phyloP scores from a whole-genome alignment of 1,140 invertebrate genomes.

The Zophobas morio region DNA sequence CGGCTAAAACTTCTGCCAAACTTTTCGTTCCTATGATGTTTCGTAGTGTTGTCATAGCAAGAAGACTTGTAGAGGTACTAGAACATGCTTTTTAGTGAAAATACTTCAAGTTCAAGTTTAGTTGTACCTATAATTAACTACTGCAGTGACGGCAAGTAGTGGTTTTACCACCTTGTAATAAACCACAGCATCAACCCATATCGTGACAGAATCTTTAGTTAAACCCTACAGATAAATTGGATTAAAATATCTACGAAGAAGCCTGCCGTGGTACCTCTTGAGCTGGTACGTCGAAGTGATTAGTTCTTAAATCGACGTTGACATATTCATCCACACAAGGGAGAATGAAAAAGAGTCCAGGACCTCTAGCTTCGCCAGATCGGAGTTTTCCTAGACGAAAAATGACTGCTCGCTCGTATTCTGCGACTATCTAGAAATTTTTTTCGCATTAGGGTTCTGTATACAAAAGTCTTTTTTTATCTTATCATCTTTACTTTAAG shows the following conservation, averaged over 20 bases:
- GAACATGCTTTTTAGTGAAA: not conserved
- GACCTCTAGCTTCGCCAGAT: conserved; percentile 81
- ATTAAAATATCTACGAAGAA: not conserved
- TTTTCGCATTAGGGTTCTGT: not conserved
- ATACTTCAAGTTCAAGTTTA: not conserved
- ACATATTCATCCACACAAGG: conserved; percentile 93
- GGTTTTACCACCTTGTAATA: conserved; percentile 93
- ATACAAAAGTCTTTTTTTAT: too few relatives aligned
- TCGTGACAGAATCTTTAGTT: conserved; percentile 94
- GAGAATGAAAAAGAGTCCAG: conserved; percentile 90
- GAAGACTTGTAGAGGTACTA: conserved; percentile 86
- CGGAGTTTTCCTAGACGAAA: conserved; percentile 81
- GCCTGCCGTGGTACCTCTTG: conserved; percentile 75
- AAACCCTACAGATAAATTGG: conserved; percentile 75
- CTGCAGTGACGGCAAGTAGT: conserved; percentile 85
- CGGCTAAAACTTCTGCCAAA: conserved; percentile 90
- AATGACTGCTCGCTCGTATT: conserved; percentile 85
- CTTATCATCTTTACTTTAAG: too few relatives aligned
- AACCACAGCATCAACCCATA: conserved; percentile 93
- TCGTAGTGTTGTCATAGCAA: conserved; percentile 89
- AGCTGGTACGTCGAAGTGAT: conserved; percentile 87
- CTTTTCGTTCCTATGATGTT: conserved; percentile 95
- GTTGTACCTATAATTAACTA: conserved; percentile 81
- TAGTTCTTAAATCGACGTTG: conserved; percentile 88
- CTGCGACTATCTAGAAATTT: conserved; percentile 78